Base-by-base conservation (phyloP, 2,797 vertebrate species). In the Bucorvus abyssinicus region DNA sequence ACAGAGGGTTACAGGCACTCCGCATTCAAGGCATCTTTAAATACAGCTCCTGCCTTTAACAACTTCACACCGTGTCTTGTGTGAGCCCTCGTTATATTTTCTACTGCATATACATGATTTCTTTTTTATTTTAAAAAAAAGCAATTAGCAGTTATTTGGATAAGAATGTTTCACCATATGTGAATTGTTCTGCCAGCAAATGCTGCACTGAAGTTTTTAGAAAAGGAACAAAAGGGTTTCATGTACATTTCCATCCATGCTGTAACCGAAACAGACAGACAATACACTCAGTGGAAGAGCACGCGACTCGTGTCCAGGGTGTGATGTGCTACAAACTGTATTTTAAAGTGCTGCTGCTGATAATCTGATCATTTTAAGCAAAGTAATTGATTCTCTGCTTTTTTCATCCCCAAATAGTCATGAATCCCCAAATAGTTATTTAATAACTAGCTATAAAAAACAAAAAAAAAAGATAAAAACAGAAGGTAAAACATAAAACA, bases 121-220 rank as follows among this genome's bases (percentile, higher is more conserved):
- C 32, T 53, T 68, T 49, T 55, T 69, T 38, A 18, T 11, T 45
- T 80, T 42, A 38, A 61, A 9, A 29, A 82, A 81, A 83, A 84
- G 64, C 88, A 96, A 94, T 96, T 96, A 95, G 76, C 92, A 95
- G 94, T 93, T 94, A 94, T 93, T 96, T 96, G 94, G 90, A 47
- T 88, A 94, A 90, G 91, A 91, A 87, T 76, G 82, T 95, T 79
- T 92, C 57, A 53, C 95, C 96, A 92, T 95, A 96, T 96, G 96
- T 92, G 91, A 95, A 61, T 94, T 96, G 91, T 95, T 97, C 91
- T 94, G 85, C 53, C 70, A 90, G 93, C 88, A 94, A 97, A 93
- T 95, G 96, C 94, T 88, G 65, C 19, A 5, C 70, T 94, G 89
- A 94, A 87, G 56, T 89, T 65, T 87, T 82, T 70, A 56, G 59